phyloP scores from a whole-genome alignment of 2,888 invertebrate species.

The Micoletzkya japonica region DNA sequence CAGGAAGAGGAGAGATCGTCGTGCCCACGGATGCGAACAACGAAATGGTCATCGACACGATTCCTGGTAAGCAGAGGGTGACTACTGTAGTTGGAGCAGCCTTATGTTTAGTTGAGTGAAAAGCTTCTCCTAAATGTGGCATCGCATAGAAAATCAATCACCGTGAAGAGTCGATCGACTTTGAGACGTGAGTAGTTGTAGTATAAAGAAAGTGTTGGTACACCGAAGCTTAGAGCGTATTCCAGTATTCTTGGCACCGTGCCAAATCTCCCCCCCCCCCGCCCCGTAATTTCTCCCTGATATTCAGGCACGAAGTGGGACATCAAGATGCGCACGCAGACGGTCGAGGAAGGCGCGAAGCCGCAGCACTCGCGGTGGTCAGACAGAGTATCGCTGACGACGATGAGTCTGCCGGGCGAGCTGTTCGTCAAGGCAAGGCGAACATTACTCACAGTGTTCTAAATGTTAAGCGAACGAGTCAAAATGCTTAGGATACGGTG shows the following conservation, averaged over 20 bases:
- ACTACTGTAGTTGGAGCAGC: not conserved
- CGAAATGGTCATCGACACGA: conserved; percentile 44
- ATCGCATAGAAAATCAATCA: not conserved
- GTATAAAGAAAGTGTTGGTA: not conserved
- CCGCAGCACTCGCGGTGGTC: conserved; percentile 57
- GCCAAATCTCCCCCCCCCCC: not conserved
- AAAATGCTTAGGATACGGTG: too few relatives aligned
- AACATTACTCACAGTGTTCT: too few relatives aligned
- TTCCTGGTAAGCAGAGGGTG: conserved; percentile 36
- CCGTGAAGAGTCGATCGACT: too few relatives aligned
- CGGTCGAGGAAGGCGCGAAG: conserved; percentile 58
- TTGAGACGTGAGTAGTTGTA: not conserved
- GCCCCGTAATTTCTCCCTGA: not conserved
- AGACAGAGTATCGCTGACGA: conserved; percentile 49
- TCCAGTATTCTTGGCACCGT: not conserved
- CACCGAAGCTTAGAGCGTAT: not conserved
- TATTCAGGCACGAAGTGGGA: conserved; percentile 61
- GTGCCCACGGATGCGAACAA: conserved; percentile 46
- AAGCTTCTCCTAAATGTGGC: too few relatives aligned
- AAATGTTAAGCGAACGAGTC: too few relatives aligned
- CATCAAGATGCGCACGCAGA: conserved; percentile 61
- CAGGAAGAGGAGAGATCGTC: conserved; percentile 44
- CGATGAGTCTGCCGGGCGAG: conserved; percentile 58
- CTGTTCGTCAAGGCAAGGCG: conserved; percentile 53
- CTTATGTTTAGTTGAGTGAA: not conserved